Evolutionary conservation across 2,797 vertebrate species (phyloP).

Genomic region (Strix occidentalis): DNA sequence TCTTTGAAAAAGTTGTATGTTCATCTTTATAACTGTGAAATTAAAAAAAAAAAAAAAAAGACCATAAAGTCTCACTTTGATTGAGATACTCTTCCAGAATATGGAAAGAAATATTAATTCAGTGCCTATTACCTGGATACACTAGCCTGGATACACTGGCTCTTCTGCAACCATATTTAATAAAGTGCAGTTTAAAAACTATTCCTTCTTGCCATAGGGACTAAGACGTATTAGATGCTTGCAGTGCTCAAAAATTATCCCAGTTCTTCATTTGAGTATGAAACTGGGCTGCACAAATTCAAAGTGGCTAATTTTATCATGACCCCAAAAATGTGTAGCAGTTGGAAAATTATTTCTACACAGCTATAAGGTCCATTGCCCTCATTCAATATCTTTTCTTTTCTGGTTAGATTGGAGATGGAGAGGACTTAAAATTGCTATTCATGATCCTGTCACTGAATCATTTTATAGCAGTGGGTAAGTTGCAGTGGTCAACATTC

Average conservation of each 20-base stretch:
- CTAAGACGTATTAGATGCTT: neutral
- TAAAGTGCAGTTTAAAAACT: neutral
- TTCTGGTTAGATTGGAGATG: neutral
- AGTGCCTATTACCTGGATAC: neutral
- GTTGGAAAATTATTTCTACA: neutral
- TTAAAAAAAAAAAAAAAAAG: constrained; percentile 30
- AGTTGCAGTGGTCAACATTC: neutral
- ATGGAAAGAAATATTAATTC: neutral
- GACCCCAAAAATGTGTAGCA: neutral
- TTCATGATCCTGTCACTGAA: neutral
- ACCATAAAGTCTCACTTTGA: neutral
- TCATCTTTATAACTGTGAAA: constrained; percentile 27
- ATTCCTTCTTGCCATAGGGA: neutral
- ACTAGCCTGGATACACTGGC: neutral
- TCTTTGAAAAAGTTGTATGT: neutral
- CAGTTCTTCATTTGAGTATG: neutral
- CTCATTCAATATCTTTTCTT: neutral
- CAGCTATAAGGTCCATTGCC: neutral
- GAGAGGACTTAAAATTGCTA: neutral
- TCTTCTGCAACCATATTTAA: neutral
- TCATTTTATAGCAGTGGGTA: neutral
- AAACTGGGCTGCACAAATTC: neutral
- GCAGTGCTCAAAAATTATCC: neutral
- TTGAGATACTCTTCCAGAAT: neutral
- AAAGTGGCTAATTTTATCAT: neutral